These are phyloP conservation scores for Sphaeramia orbicularis DNA, from an alignment of 2,797 vertebrate species.

Conservation along the genomic window DNA sequence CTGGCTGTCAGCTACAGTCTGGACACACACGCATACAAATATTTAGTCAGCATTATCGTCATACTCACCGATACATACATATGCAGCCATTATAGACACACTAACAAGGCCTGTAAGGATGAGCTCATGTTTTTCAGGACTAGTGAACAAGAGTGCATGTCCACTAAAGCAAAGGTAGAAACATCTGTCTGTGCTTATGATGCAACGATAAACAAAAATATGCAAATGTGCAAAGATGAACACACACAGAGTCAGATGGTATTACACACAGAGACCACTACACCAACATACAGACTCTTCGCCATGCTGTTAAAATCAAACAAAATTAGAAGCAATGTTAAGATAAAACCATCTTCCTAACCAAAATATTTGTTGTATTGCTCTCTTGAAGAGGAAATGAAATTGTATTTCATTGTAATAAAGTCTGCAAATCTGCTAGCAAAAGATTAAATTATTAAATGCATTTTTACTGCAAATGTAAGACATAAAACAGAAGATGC, in stretches of 20 bases:
- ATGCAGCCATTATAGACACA: conserved; percentile 10
- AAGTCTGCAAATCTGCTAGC: conserved; percentile 1
- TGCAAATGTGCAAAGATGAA: conserved; percentile 13
- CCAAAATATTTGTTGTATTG: not conserved
- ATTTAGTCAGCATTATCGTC: conserved; percentile 52
- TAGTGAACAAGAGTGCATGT: no score
- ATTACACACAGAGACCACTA: conserved; percentile 2
- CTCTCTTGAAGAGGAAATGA: conserved; percentile 3
- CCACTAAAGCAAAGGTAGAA: not conserved
- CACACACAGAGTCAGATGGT: conserved; percentile 8
- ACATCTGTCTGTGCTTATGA: conserved; percentile 9
- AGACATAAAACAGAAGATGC: not conserved
- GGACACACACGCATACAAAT: conserved; percentile 34
- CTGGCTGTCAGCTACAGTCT: conserved; percentile 50
- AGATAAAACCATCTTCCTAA: conserved; percentile 1
- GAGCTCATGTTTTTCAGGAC: no score
- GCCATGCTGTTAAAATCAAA: conserved; percentile 6
- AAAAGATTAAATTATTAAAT: not conserved
- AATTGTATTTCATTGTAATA: conserved; percentile 6
- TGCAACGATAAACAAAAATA: conserved; percentile 22
- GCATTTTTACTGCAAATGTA: not conserved
- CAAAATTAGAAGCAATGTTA: not conserved
- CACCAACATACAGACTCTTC: not conserved
- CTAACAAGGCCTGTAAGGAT: no score
- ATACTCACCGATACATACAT: conserved; percentile 28